Percentiles rank a stretch among this genome's conserved stretches.
These are phyloP conservation scores for Acanthococcus lagerstroemiae DNA, from an alignment of 2,888 invertebrate genomes.

Conservation along the genomic window DNA sequence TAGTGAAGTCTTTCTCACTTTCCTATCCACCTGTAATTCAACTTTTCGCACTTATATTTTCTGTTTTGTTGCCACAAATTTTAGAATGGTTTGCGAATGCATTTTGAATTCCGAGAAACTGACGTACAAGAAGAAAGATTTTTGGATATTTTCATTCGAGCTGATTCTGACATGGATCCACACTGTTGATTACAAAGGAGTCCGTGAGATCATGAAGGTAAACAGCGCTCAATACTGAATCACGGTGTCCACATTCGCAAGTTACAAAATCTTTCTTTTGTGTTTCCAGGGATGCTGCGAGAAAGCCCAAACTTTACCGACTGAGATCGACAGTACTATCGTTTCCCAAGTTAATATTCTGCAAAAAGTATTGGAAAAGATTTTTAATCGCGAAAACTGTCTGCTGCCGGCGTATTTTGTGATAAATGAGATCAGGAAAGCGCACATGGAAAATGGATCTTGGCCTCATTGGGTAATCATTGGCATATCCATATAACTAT, in stretches of 20 bases:
- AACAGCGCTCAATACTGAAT: constrained; percentile 33
- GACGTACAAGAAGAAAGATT: constrained; percentile 66
- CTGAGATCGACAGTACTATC: constrained; percentile 64
- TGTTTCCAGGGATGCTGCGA: constrained; percentile 67
- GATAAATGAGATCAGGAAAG: constrained; percentile 88
- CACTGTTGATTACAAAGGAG: constrained; percentile 91
- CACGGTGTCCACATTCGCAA: not conserved
- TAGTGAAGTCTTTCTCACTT: not conserved
- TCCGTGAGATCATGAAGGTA: constrained; percentile 83
- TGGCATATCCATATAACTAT: not conserved
- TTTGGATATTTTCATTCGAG: constrained; percentile 82
- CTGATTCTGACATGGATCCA: constrained; percentile 75
- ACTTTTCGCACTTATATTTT: not conserved
- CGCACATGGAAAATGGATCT: constrained; percentile 63
- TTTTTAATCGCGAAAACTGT: constrained; percentile 86
- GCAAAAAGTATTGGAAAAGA: constrained; percentile 71
- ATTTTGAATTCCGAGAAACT: constrained; percentile 74
- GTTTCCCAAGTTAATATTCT: constrained; percentile 72
- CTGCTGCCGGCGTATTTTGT: constrained; percentile 89
- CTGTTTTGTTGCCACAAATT: not conserved
- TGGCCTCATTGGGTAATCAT: constrained; percentile 82
- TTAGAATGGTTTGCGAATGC: constrained; percentile 74
- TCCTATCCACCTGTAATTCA: not conserved
- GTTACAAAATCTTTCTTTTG: not conserved
- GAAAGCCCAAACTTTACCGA: constrained; percentile 72